phyloP scores from a whole-genome alignment of 53 echinoderm and acorn worm genomes.

The Zoroaster sp. region DNA sequence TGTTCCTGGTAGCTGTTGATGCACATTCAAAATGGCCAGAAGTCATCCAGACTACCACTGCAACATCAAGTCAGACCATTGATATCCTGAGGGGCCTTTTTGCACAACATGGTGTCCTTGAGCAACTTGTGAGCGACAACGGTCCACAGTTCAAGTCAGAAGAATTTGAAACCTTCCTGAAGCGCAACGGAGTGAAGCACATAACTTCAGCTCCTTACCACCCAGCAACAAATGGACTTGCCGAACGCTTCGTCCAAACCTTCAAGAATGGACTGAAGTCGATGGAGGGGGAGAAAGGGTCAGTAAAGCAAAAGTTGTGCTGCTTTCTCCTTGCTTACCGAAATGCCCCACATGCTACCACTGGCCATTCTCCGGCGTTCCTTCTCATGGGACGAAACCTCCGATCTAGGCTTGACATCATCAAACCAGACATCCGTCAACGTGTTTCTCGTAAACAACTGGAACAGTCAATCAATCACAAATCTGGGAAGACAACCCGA shows the following conservation, averaged over 20 bases:
- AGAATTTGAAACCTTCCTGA: constrained; percentile 28
- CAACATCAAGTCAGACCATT: constrained; percentile 29
- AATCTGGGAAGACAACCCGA: not conserved
- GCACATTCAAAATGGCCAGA: constrained; percentile 72
- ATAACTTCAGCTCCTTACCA: constrained; percentile 13
- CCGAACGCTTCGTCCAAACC: no score
- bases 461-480: not conserved
- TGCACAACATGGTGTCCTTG: constrained; percentile 57
- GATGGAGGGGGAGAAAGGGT: no score
- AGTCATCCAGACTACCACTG: constrained; percentile 49
- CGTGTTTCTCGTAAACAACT: constrained; percentile 24
- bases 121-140: constrained; percentile 29
- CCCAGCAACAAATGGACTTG: constrained; percentile 34
- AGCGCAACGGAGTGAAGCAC: constrained; percentile 11
- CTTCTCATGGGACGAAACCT: not conserved
- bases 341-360: constrained; percentile 47
- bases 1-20: constrained; percentile 58
- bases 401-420: constrained; percentile 23
- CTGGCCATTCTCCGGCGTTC: constrained; percentile 19
- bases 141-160: constrained; percentile 23
- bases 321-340: constrained; percentile 24
- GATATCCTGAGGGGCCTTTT: constrained; percentile 40
- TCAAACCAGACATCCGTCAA: not conserved
- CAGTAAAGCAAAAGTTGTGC: no score
- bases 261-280: no score